Conservation (phyloP, 1,140 invertebrate species). For the Drosophila fuyamai region DNA sequence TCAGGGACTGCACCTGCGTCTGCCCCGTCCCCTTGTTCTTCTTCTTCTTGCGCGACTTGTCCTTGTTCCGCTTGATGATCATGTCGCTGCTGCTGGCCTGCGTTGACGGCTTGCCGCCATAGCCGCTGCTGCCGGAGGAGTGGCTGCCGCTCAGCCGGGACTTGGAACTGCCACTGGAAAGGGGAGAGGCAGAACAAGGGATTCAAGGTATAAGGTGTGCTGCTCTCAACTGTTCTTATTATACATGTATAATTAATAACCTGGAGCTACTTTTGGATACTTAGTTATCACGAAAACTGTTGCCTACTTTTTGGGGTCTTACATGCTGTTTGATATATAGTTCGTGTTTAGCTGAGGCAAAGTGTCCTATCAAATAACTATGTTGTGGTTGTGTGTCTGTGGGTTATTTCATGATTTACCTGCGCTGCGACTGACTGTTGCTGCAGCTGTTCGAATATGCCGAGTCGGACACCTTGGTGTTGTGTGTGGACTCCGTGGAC, state of each 20-base stretch:
- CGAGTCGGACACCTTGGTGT: slow-evolving; percentile 90
- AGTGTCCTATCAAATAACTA: no score
- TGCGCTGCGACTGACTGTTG: slow-evolving; percentile 90
- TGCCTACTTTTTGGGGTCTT: no score
- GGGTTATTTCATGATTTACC: slow-evolving; percentile 84
- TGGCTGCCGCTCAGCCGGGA: slow-evolving; percentile 90
- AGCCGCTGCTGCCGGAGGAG: slow-evolving; percentile 91
- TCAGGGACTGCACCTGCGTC: slow-evolving; percentile 21
- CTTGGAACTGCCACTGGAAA: slow-evolving; percentile 89
- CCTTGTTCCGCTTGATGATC: slow-evolving; percentile 85
- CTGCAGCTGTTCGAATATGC: slow-evolving; percentile 91
- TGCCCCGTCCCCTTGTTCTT: slow-evolving; percentile 71
- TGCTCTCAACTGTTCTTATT: no score
- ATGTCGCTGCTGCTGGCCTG: slow-evolving; percentile 85
- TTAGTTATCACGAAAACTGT: no score
- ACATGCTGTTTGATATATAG: no score
- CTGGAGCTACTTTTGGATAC: no score
- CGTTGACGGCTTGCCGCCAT: slow-evolving; percentile 88
- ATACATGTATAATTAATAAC: no score
- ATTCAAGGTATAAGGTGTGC: no score
- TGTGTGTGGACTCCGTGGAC: slow-evolving; percentile 82
- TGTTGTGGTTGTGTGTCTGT: no score
- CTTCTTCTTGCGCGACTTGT: slow-evolving; percentile 85
- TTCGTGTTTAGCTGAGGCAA: no score
- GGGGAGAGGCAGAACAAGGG: no score